phyloP scores from a whole-genome alignment of 2,113 vertebrate genomes.

The Stomatorhinus ivindoensis region DNA sequence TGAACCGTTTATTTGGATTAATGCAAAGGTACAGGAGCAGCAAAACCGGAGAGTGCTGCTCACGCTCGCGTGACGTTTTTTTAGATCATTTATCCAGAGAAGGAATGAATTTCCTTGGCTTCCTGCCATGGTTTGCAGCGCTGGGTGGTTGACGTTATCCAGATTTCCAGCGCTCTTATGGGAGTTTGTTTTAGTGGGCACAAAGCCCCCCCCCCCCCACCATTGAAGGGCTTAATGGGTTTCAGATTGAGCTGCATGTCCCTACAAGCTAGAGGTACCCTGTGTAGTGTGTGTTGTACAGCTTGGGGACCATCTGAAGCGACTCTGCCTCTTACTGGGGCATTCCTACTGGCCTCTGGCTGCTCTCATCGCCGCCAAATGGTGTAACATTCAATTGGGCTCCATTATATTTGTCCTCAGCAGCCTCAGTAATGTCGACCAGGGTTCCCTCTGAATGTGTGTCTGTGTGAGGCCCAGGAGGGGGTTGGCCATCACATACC shows the following conservation, averaged over 20 bases:
- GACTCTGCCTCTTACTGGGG: neutral
- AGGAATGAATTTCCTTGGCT: neutral
- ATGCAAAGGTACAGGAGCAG: neutral
- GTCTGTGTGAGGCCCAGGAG: slow-evolving; percentile 8
- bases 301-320: neutral
- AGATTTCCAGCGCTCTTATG: neutral
- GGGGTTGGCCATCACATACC: slow-evolving; percentile 16
- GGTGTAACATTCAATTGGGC: neutral
- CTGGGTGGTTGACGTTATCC: neutral
- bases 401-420: neutral
- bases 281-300: neutral
- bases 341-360: neutral
- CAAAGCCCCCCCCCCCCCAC: neutral
- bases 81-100: neutral
- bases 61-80: neutral
- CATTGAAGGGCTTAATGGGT: neutral
- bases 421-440: neutral
- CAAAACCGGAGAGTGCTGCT: neutral
- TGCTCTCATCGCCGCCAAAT: neutral
- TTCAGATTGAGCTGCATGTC: neutral
- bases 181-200: slow-evolving; percentile 2
- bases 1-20: neutral
- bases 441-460: neutral
- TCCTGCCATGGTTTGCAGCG: neutral
- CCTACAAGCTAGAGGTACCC: neutral